phyloP scores from a whole-genome alignment of 1,140 invertebrate species.

The Saccostrea cuccullata region DNA sequence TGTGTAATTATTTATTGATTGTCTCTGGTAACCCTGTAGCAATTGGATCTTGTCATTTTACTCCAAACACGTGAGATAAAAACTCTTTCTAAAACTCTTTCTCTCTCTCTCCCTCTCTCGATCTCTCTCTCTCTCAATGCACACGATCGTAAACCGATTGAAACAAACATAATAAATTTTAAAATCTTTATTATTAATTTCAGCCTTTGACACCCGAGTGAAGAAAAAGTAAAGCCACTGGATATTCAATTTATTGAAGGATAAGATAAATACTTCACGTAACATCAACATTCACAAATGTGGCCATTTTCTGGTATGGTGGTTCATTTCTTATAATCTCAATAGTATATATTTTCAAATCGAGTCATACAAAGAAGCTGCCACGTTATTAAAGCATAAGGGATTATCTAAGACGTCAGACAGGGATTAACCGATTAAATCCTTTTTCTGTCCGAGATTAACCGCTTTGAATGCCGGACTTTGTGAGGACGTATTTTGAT shows the following conservation, averaged over 20 bases:
- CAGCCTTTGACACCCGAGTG: no score
- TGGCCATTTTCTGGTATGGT: not conserved
- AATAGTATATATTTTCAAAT: not conserved
- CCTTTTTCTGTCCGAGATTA: not conserved
- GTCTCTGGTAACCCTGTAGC: not conserved
- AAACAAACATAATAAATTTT: no score
- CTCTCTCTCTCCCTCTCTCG: slow-evolving; percentile 22
- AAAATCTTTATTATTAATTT: no score
- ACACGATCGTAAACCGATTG: no score
- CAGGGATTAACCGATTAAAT: slow-evolving; percentile 5
- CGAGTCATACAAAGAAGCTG: not conserved
- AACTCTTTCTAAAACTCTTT: not conserved
- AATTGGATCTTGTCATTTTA: not conserved
- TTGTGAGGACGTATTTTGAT: not conserved
- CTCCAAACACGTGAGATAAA: not conserved
- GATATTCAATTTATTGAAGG: not conserved
- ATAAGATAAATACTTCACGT: not conserved
- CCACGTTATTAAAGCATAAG: not conserved
- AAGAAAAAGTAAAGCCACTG: no score
- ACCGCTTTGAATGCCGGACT: not conserved
- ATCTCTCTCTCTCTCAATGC: not conserved
- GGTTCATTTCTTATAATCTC: not conserved
- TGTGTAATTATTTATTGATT: slow-evolving; percentile 30
- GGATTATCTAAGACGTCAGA: slow-evolving; percentile 24
- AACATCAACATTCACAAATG: not conserved